These are phyloP conservation scores for Mixornis gularis DNA, from an alignment of 2,113 vertebrate species.

Conservation along the genomic window DNA sequence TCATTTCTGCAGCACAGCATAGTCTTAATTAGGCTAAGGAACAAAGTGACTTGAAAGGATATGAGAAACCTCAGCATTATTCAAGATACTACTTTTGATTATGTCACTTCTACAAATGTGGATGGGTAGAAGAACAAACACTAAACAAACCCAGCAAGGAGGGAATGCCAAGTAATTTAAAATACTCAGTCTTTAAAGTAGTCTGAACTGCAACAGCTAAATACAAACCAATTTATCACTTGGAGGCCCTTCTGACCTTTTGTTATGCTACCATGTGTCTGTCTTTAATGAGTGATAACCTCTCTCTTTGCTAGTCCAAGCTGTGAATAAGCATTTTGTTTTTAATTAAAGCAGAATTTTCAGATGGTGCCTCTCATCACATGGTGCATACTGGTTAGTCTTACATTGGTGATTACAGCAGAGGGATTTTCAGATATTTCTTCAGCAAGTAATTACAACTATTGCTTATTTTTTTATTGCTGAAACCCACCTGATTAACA, in stretches of 20 bases:
- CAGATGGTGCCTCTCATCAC: neutral
- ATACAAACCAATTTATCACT: neutral
- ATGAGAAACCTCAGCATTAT: neutral
- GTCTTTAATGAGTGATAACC: neutral
- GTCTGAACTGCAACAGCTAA: neutral
- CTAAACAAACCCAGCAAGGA: neutral
- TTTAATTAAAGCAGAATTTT: neutral
- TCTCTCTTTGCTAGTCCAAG: neutral
- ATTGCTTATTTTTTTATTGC: neutral
- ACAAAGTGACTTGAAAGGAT: neutral
- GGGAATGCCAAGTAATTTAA: neutral
- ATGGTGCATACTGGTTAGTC: neutral
- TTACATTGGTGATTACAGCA: neutral
- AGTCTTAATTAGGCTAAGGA: neutral
- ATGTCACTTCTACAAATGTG: neutral
- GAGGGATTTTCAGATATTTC: neutral
- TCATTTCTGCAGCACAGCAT: neutral
- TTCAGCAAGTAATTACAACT: neutral
- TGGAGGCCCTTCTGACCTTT: conserved; percentile 1
- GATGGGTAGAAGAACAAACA: neutral
- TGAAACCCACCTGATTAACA: neutral
- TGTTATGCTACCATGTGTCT: neutral
- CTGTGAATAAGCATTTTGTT: neutral
- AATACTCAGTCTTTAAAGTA: neutral
- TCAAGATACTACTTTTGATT: neutral